Evolutionary conservation across 2,113 vertebrate species (phyloP).

Genomic region (Rutilus rutilus): DNA sequence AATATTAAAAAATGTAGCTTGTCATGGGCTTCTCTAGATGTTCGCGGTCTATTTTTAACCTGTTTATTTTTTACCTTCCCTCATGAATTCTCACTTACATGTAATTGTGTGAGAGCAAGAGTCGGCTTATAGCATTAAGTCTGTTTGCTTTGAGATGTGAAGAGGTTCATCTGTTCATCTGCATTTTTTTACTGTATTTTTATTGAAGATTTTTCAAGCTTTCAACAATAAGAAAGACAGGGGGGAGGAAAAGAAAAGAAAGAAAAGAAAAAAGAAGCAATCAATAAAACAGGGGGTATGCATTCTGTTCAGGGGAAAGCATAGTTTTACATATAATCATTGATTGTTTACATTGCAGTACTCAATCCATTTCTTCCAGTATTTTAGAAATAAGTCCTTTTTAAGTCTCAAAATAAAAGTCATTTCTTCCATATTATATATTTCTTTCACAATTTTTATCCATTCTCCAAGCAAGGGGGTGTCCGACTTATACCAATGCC

Average conservation of each 20-base stretch:
- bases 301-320: no score
- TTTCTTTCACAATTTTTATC: not conserved
- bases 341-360: no score
- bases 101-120: not conserved
- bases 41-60: conserved; percentile 62
- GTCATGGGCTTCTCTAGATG: conserved; percentile 65
- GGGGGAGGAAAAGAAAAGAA: no score
- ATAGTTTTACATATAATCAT: no score
- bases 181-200: no score
- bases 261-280: no score
- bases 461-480: not conserved
- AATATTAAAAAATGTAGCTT: conserved; percentile 79
- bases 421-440: not conserved
- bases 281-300: no score
- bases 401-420: not conserved
- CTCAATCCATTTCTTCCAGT: no score
- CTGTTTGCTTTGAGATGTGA: conserved; percentile 33
- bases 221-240: no score
- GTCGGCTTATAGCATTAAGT: not conserved
- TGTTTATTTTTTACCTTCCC: conserved; percentile 54
- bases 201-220: no score
- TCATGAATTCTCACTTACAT: conserved; percentile 6
- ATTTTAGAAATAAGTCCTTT: no score
- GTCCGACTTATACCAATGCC: not conserved
- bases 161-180: conserved; percentile 23